These are phyloP conservation scores for Cichladusa arquata DNA, from an alignment of 2,113 vertebrate genomes.

Conservation along the genomic window DNA sequence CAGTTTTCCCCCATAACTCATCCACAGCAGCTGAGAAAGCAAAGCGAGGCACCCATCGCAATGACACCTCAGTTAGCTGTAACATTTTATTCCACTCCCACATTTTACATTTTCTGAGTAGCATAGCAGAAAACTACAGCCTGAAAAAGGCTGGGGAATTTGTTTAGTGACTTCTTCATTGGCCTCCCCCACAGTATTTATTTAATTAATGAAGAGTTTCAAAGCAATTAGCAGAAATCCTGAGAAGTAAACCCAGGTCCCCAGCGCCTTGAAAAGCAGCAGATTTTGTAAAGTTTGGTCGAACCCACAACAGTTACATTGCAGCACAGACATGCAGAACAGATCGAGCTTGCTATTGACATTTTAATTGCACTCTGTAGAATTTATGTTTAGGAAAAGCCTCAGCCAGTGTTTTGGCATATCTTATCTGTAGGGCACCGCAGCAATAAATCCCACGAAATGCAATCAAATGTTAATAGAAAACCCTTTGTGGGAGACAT, in stretches of 20 bases:
- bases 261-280: background rate
- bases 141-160: background rate
- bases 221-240: background rate
- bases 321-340: background rate
- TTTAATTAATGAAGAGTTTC: background rate
- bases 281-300: background rate
- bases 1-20: background rate
- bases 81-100: background rate
- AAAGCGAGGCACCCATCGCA: background rate
- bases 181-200: background rate
- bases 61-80: background rate
- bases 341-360: background rate
- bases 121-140: background rate
- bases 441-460: slow-evolving; percentile 54
- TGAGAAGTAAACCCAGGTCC: background rate
- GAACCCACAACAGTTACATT: background rate
- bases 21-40: background rate
- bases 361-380: slow-evolving; percentile 27
- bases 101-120: background rate
- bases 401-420: slow-evolving; percentile 14
- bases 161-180: background rate
- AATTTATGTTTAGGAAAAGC: slow-evolving; percentile 45
- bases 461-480: slow-evolving; percentile 52
- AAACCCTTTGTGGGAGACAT: slow-evolving; percentile 20
- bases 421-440: background rate